A percentile compares a stretch with the other conserved stretches of the same genome.
Conservation (phyloP, 2,888 invertebrate genomes). For the Drosophila paranaensis region DNA sequence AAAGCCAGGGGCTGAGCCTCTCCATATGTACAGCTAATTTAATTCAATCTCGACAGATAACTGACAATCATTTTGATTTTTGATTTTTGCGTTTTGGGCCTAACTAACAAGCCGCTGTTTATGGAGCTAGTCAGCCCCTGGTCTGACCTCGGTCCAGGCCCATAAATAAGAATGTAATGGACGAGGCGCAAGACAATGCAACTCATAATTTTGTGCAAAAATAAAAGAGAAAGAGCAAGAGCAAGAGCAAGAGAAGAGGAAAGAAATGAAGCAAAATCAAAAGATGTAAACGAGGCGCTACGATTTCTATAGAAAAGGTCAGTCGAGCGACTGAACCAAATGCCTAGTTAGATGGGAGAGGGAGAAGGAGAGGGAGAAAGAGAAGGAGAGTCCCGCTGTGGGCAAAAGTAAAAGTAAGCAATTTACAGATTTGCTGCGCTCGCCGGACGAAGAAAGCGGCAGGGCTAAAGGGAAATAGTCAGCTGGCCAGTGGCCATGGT, state of each 20-base stretch:
- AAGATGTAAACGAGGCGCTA: slow-evolving; percentile 59
- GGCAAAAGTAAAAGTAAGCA: slow-evolving; percentile 75
- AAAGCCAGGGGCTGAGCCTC: background rate
- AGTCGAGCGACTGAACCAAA: slow-evolving; percentile 40
- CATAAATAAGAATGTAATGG: slow-evolving; percentile 80
- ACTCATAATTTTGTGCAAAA: slow-evolving; percentile 69
- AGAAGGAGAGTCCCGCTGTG: slow-evolving; percentile 22
- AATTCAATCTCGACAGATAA: slow-evolving; percentile 46
- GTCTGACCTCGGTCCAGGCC: slow-evolving; percentile 21
- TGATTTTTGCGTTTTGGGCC: too few species aligned
- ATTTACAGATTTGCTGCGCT: slow-evolving; percentile 74
- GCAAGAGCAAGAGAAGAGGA: slow-evolving; percentile 15
- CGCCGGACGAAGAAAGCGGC: slow-evolving; percentile 49
- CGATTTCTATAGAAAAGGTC: slow-evolving; percentile 64
- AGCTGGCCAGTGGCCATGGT: slow-evolving; percentile 53
- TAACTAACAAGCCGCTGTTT: slow-evolving; percentile 56
- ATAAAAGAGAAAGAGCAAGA: background rate
- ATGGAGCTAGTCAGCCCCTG: slow-evolving; percentile 37
- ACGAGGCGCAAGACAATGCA: slow-evolving; percentile 63
- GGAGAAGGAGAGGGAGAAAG: background rate
- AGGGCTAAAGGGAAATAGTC: slow-evolving; percentile 39
- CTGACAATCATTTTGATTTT: slow-evolving; percentile 30
- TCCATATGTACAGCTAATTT: slow-evolving; percentile 42
- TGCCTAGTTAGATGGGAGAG: slow-evolving; percentile 15
- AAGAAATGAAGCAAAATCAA: slow-evolving; percentile 26